Conservation (phyloP, 2,797 vertebrate species). For the Melanotaenia maccullochi region DNA sequence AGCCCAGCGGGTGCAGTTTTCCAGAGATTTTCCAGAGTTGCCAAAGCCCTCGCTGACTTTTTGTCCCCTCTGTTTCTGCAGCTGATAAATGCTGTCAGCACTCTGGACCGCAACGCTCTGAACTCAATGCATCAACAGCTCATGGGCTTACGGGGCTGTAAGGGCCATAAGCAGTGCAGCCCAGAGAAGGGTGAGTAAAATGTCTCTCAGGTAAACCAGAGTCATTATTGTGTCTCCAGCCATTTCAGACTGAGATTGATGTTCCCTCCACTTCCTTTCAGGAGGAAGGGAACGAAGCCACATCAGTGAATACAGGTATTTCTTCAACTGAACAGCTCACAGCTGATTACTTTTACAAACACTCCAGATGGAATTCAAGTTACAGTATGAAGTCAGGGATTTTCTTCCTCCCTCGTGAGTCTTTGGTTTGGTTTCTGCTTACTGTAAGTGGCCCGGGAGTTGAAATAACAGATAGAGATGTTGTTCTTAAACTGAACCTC, state of each 20-base stretch:
- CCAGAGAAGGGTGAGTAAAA: constrained; percentile 88
- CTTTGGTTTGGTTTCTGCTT: constrained; percentile 55
- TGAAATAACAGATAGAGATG: constrained; percentile 35
- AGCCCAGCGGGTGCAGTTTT: constrained; percentile 10
- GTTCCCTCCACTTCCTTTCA: constrained; percentile 72
- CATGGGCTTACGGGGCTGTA: constrained; percentile 93
- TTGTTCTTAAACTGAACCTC: constrained; percentile 44
- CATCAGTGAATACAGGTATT: constrained; percentile 95
- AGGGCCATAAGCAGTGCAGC: constrained; percentile 94
- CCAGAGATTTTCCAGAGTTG: constrained; percentile 35
- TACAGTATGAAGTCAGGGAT: constrained; percentile 40
- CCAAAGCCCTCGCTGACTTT: constrained; percentile 43
- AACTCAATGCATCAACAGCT: constrained; percentile 93
- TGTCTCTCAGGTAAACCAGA: constrained; percentile 44
- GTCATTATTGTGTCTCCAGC: constrained; percentile 27
- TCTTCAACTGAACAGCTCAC: constrained; percentile 36
- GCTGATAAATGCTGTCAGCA: constrained; percentile 94
- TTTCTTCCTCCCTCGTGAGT: constrained; percentile 48
- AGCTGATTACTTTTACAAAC: constrained; percentile 62
- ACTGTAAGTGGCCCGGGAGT: constrained; percentile 26
- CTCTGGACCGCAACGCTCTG: constrained; percentile 88
- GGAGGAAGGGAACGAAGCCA: constrained; percentile 91
- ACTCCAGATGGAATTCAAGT: constrained; percentile 63
- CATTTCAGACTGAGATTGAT: constrained; percentile 46
- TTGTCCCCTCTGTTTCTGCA: constrained; percentile 67